These are phyloP conservation scores for Myiozetetes cayanensis DNA, from an alignment of 2,113 vertebrate genomes.

Conservation along the genomic window DNA sequence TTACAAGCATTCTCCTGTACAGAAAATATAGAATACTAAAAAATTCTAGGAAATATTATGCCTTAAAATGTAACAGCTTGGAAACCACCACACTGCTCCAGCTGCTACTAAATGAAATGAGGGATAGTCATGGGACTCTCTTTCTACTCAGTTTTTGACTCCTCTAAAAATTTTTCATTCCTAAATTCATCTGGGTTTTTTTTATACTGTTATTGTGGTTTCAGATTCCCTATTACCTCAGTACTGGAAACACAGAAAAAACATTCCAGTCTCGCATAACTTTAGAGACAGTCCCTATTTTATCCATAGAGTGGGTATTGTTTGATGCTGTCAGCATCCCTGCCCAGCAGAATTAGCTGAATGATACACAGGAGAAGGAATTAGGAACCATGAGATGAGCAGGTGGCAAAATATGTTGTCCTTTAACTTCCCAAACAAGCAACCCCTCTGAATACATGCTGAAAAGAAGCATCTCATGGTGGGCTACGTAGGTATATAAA, in stretches of 20 bases:
- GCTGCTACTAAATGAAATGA: background rate
- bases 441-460: background rate
- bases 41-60: background rate
- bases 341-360: background rate
- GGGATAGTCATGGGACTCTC: background rate
- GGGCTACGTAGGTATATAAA: background rate
- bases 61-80: background rate
- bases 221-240: background rate
- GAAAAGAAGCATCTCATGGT: background rate
- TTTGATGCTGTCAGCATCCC: background rate
- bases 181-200: background rate
- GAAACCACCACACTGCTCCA: background rate
- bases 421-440: background rate
- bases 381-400: background rate
- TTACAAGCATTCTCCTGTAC: background rate
- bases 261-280: background rate
- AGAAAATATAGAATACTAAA: background rate
- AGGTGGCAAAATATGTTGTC: background rate
- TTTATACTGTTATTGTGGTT: background rate
- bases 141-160: background rate
- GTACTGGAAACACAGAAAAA: background rate
- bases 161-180: background rate
- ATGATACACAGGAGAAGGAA: background rate
- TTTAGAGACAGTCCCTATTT: background rate
- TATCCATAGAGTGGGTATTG: background rate